phyloP scores from a whole-genome alignment of 2,888 invertebrate species.

The Papilio gigon region DNA sequence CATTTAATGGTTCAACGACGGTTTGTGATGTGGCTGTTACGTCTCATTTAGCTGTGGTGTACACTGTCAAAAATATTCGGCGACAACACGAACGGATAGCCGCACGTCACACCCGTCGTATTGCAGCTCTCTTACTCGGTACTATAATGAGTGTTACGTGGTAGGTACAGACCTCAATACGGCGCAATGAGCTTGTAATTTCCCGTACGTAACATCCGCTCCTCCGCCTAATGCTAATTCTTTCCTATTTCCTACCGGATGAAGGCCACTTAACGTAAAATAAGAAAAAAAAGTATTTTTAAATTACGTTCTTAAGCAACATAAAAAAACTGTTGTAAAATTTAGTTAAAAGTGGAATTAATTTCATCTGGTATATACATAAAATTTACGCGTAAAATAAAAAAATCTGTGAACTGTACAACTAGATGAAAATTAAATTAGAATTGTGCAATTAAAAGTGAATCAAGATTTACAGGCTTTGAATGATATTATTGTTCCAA shows the following conservation, averaged over 20 bases:
- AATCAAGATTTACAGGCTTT: too few species aligned
- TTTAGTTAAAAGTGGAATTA: not conserved
- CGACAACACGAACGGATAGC: not conserved
- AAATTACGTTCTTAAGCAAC: not conserved
- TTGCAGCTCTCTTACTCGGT: conserved; percentile 15
- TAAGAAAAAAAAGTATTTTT: not conserved
- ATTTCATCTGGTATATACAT: too few species aligned
- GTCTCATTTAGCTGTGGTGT: not conserved
- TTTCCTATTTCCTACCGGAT: conserved; percentile 37
- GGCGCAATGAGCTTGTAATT: conserved; percentile 55
- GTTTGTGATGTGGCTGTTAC: not conserved
- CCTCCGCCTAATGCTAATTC: conserved; percentile 34
- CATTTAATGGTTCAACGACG: not conserved
- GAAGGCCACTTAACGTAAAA: not conserved
- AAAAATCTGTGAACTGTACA: too few species aligned
- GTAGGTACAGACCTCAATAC: conserved; percentile 51
- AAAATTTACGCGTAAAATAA: too few species aligned
- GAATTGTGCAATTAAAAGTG: too few species aligned
- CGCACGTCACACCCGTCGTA: not conserved
- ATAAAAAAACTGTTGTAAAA: not conserved
- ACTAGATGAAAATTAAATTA: too few species aligned
- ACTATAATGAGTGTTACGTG: conserved; percentile 50
- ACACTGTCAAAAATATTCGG: not conserved
- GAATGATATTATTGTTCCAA: too few species aligned
- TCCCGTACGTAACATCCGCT: conserved; percentile 56